These are phyloP conservation scores for Phyllostomus discolor DNA, from an alignment of 2,113 vertebrate species.

Conservation along the genomic window DNA sequence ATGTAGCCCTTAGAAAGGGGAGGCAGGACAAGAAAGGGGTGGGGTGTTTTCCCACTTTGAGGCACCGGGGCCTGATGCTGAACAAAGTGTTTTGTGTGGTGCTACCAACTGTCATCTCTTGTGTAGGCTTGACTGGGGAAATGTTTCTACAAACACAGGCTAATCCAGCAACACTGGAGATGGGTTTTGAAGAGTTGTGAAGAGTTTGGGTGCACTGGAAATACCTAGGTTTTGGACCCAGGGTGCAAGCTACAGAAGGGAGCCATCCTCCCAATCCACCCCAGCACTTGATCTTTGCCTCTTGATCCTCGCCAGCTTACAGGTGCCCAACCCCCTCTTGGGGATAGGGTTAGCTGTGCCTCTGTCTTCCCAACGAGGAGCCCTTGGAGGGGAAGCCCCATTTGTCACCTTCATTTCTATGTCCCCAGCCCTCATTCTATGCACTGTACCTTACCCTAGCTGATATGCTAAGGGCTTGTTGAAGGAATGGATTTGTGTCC, in stretches of 20 bases:
- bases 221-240: background rate
- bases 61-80: background rate
- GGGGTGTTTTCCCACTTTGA: background rate
- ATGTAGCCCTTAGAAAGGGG: background rate
- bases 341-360: background rate
- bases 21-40: background rate
- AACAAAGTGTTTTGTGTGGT: background rate
- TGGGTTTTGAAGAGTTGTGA: background rate
- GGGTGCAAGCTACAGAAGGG: background rate
- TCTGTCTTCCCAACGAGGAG: background rate
- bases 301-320: background rate
- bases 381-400: background rate
- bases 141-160: background rate
- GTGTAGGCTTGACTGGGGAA: background rate
- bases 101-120: background rate
- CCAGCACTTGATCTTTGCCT: too few species aligned
- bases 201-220: background rate
- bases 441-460: background rate
- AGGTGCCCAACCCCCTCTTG: background rate
- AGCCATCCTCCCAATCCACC: background rate
- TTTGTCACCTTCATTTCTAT: background rate
- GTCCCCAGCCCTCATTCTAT: background rate
- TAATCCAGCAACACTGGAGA: background rate
- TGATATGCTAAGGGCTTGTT: background rate
- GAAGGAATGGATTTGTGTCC: conserved; percentile 29